These are phyloP conservation scores for Chloebia gouldiae DNA, from an alignment of 2,113 vertebrate species.

Conservation along the genomic window DNA sequence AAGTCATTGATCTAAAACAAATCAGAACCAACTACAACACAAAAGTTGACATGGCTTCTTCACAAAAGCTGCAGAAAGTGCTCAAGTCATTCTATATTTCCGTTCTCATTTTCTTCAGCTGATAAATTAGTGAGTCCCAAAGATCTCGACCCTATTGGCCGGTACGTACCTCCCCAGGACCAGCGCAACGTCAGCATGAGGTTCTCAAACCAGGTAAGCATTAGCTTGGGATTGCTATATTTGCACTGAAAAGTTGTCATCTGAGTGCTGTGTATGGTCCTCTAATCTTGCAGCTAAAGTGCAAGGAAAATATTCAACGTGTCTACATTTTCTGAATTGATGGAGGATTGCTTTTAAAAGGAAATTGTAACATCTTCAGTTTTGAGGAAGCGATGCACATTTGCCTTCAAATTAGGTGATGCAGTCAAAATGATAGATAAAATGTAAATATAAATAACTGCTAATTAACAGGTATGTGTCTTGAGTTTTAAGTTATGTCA, in stretches of 20 bases:
- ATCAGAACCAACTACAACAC: background rate
- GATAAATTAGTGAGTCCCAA: conserved; percentile 92
- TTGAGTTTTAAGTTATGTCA: background rate
- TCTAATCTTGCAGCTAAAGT: background rate
- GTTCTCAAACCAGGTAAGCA: conserved; percentile 93
- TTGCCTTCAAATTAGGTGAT: background rate
- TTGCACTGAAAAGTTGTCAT: background rate
- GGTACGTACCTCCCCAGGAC: conserved; percentile 82
- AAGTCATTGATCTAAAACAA: background rate
- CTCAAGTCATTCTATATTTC: background rate
- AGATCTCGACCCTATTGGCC: conserved; percentile 91
- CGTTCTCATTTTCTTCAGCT: conserved; percentile 67
- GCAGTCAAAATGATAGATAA: background rate
- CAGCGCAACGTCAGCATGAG: conserved; percentile 96
- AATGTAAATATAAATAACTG: background rate
- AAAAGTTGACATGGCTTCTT: background rate
- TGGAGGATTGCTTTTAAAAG: background rate
- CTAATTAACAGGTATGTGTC: background rate
- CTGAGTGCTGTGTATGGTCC: fast-evolving
- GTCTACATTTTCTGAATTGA: background rate
- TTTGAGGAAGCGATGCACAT: background rate
- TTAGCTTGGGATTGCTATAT: background rate
- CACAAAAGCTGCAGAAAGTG: background rate
- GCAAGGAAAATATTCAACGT: background rate
- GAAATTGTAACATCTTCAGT: background rate